These are phyloP conservation scores for Holotrichia oblita DNA, from an alignment of 1,140 invertebrate genomes.

Conservation along the genomic window DNA sequence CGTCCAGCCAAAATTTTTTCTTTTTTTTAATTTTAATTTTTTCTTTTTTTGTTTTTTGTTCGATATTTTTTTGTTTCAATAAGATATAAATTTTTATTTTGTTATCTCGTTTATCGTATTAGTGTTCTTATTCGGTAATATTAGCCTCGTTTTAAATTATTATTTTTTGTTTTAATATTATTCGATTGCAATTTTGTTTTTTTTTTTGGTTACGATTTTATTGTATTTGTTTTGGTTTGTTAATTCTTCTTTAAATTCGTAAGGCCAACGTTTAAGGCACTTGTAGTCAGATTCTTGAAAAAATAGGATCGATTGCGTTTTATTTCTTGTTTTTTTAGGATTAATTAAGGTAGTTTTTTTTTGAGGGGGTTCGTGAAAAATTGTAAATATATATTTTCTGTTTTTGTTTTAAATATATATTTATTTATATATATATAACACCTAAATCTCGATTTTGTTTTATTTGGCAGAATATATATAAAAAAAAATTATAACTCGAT, in stretches of 20 bases:
- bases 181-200: conserved; percentile 4
- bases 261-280: neutral
- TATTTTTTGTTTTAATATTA: neutral
- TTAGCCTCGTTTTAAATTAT: neutral
- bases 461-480: neutral
- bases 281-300: neutral
- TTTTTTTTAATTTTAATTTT: neutral
- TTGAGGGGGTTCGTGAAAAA: neutral
- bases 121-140: neutral
- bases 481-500: neutral
- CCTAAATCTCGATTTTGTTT: neutral
- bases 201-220: neutral
- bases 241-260: neutral
- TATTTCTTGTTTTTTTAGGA: neutral
- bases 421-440: neutral
- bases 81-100: neutral
- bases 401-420: conserved; percentile 9
- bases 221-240: neutral
- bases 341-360: neutral
- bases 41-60: neutral
- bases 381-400: neutral
- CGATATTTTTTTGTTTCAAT: neutral
- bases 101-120: neutral
- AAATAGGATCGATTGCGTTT: neutral
- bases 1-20: neutral